These are phyloP conservation scores for Xanthorhoe designata DNA, from an alignment of 2,888 invertebrate genomes.

Conservation along the genomic window DNA sequence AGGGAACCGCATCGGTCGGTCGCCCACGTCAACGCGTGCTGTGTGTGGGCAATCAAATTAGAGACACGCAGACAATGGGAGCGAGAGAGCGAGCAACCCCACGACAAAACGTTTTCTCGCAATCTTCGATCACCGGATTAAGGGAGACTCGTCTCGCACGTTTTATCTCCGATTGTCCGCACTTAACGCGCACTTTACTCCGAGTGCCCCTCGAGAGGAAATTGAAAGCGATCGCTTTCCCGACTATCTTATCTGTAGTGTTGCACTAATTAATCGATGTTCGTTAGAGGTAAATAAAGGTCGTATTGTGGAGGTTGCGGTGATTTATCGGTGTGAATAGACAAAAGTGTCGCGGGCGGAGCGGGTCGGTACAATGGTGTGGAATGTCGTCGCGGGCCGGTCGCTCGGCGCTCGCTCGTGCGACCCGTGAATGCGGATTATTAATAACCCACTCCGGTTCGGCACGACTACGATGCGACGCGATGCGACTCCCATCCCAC, in stretches of 20 bases:
- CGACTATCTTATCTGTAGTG: constrained; percentile 83
- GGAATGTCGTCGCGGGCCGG: constrained; percentile 82
- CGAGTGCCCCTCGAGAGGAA: constrained; percentile 84
- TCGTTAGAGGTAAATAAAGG: constrained; percentile 81
- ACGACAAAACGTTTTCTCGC: constrained; percentile 85
- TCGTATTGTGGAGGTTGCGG: constrained; percentile 73
- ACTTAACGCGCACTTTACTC: constrained; percentile 85
- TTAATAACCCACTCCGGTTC: constrained; percentile 80
- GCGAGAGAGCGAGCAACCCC: constrained; percentile 77
- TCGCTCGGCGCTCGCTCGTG: constrained; percentile 72
- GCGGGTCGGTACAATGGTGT: constrained; percentile 77
- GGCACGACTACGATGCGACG: constrained; percentile 56
- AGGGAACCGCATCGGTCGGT: constrained; percentile 69
- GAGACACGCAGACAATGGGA: constrained; percentile 77
- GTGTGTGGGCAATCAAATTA: constrained; percentile 81
- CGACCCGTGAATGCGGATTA: constrained; percentile 82
- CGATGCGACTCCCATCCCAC: constrained; percentile 66
- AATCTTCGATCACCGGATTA: constrained; percentile 86
- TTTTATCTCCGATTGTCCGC: constrained; percentile 86
- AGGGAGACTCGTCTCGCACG: constrained; percentile 84
- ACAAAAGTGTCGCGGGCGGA: constrained; percentile 83
- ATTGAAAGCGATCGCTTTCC: constrained; percentile 85
- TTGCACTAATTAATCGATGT: constrained; percentile 85
- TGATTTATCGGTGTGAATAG: constrained; percentile 84
- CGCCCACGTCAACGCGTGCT: constrained; percentile 69